Conservation (phyloP, 2,888 invertebrate species). For the Timema podura region DNA sequence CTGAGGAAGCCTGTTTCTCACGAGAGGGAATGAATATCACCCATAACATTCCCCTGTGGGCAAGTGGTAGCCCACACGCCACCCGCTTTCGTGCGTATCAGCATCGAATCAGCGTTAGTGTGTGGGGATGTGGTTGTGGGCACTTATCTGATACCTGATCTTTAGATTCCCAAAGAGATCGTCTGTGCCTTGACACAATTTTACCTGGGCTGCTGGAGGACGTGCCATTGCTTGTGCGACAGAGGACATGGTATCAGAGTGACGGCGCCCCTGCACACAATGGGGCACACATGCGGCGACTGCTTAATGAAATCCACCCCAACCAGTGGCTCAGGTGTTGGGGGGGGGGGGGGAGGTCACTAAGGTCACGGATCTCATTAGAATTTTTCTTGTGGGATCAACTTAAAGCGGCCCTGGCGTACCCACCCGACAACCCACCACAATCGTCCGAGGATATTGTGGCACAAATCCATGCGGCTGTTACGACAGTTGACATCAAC, state of each 20-base stretch:
- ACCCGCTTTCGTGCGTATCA: neutral
- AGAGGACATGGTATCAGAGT: neutral
- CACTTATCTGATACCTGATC: no score
- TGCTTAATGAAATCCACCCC: neutral
- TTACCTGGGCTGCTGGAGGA: neutral
- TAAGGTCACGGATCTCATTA: neutral
- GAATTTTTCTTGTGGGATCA: neutral
- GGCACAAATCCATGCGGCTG: neutral
- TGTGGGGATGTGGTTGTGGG: neutral
- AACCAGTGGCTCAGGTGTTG: neutral
- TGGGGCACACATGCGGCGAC: neutral
- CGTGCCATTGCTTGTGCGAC: neutral
- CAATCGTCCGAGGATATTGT: neutral
- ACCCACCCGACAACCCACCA: neutral
- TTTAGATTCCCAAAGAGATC: no score
- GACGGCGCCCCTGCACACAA: neutral
- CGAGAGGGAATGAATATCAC: neutral
- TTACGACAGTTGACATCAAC: neutral
- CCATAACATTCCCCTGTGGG: conserved; percentile 10
- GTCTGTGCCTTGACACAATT: neutral
- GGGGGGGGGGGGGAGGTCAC: neutral
- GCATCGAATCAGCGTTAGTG: neutral
- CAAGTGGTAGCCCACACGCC: neutral
- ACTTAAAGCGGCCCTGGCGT: neutral
- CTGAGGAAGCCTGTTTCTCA: conserved; percentile 15